Base-by-base conservation (phyloP, 2,888 invertebrate species). In the Odontocolon sp. region DNA sequence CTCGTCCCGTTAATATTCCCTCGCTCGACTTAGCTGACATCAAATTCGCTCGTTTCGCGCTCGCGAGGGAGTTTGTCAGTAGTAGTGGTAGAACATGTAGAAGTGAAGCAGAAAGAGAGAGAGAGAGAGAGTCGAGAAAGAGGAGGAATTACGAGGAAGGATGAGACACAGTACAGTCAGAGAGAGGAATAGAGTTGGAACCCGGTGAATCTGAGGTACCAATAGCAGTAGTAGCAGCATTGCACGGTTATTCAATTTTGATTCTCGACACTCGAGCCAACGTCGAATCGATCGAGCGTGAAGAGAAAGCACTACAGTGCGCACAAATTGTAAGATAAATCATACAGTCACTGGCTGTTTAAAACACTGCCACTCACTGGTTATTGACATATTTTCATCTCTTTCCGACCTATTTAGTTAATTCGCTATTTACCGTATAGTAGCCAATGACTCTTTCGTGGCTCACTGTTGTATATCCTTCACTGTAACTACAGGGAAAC, bases 1-100 rank as follows among this genome's bases (percentile, higher is more conserved):
- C 77, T 70, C 68, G 54, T 57, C 56, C 79, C 52, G 78, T 82
- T 81, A 84, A 81, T 81, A 83, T 81, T 79, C 79, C 54, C 68
- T 78, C 68, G 76, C 74, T 79, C 74, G 67, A 77, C 80, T 72
- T 64, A 63, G 52, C 36, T 64, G 63, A 47, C 42, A 18, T 47
- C 21, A 59, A 72, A 77, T 67, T 77, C 70, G 38, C 54, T 63
- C 38, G 63, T 45, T 14, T 54, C 52, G 40, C 16, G 26, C 59
- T 59, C 14, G 23, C 59, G 42, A 42, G 33, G 50, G 42, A 11
- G 56, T 18, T 47, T 38, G 47, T 50, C 56, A 28, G 52, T 36
- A 40, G 26, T 38, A 67, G 33, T 36, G 14, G 54, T 42, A 23
- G 31, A 6, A 31, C 38, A 33, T 8, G 45, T 52, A 52, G 14